Conservation (phyloP, 2,888 invertebrate genomes). For the Chouioia cunea region DNA sequence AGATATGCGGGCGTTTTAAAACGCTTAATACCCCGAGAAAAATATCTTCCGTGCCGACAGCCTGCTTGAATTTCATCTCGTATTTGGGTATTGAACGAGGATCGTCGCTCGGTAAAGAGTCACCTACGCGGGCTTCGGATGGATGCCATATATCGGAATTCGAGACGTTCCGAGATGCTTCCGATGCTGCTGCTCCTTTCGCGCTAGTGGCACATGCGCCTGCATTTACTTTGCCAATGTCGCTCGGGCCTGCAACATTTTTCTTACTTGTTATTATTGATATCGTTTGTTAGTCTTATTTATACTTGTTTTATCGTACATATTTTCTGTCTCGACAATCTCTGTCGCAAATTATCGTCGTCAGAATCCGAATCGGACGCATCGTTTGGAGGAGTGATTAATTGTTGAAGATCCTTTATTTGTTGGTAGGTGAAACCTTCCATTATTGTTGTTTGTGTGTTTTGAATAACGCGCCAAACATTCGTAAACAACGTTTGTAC, state of each 20-base stretch:
- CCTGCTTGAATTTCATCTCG: constrained; percentile 86
- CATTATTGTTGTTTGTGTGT: constrained; percentile 51
- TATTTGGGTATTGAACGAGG: constrained; percentile 80
- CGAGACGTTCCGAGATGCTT: constrained; percentile 72
- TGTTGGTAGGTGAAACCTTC: constrained; percentile 58
- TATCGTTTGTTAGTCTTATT: constrained; percentile 1
- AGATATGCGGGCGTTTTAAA: background rate
- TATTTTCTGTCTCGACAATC: constrained; percentile 54
- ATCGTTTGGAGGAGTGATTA: constrained; percentile 58
- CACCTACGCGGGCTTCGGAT: constrained; percentile 53
- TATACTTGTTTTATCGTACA: constrained; percentile 55
- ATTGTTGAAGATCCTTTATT: constrained; percentile 60
- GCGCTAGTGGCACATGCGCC: background rate
- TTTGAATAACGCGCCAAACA: background rate
- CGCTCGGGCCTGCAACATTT: constrained; percentile 69
- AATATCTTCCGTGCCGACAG: constrained; percentile 87
- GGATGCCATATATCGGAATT: constrained; percentile 65
- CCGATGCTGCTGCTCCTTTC: constrained; percentile 61
- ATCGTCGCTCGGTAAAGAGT: constrained; percentile 65
- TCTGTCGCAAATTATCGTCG: constrained; percentile 61
- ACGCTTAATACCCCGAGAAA: constrained; percentile 80
- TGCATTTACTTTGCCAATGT: constrained; percentile 61
- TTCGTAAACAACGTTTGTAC: background rate
- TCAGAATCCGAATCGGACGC: constrained; percentile 60
- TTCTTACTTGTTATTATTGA: background rate